phyloP scores from a whole-genome alignment of 2,888 invertebrate species.

The Idaea dimidiata region DNA sequence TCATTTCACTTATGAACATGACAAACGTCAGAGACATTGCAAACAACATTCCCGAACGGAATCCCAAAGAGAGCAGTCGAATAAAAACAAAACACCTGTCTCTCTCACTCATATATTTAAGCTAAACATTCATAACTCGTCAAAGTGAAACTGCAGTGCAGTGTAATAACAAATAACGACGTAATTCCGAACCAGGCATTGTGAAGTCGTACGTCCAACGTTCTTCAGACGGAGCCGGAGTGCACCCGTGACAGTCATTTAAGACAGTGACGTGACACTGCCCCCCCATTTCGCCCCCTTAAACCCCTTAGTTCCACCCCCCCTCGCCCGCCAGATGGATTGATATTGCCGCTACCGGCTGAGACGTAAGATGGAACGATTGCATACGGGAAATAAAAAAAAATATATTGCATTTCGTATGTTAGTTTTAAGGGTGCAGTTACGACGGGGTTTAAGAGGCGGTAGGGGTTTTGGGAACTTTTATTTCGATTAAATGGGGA shows the following conservation, averaged over 20 bases:
- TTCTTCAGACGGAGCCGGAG: constrained; percentile 64
- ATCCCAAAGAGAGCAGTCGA: background rate
- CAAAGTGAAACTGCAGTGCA: constrained; percentile 36
- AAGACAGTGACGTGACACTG: constrained; percentile 76
- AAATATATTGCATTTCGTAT: constrained; percentile 42
- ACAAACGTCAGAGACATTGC: background rate
- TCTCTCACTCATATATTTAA: background rate
- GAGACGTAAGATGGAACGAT: constrained; percentile 75
- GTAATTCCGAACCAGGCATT: constrained; percentile 65
- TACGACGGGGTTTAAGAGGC: constrained; percentile 4
- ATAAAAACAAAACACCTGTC: background rate
- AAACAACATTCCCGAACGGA: background rate
- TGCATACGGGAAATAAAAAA: constrained; percentile 68
- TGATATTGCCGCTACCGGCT: constrained; percentile 75
- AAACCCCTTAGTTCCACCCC: constrained; percentile 17
- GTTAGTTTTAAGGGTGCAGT: constrained; percentile 30
- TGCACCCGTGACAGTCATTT: constrained; percentile 80
- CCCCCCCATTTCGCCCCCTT: constrained; percentile 24
- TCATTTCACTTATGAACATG: background rate
- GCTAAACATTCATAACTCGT: constrained; percentile 11
- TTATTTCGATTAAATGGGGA: constrained; percentile 9
- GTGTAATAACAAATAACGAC: constrained; percentile 69
- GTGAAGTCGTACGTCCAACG: constrained; percentile 66
- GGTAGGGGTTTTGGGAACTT: constrained; percentile 10
- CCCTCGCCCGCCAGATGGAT: constrained; percentile 72